Percentiles rank a stretch among this genome's conserved stretches.
phyloP scores from a whole-genome alignment of 1,140 invertebrate genomes.

The Ctenoplectra terminalis region DNA sequence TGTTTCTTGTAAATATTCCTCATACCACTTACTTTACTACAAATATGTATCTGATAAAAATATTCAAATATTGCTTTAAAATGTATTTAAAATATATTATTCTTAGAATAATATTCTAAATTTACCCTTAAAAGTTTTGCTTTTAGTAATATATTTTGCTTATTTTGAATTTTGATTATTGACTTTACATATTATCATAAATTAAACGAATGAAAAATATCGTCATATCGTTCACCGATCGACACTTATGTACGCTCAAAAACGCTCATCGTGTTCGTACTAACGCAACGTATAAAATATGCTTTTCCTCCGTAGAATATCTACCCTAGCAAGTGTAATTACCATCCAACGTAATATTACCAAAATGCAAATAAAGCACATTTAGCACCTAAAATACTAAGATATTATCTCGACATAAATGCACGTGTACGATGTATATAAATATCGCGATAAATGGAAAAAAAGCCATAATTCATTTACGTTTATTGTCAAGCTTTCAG shows the following conservation, averaged over 20 bases:
- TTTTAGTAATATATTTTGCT: background rate
- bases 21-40: conserved; percentile 68
- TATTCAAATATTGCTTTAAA: conserved; percentile 6
- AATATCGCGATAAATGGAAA: background rate
- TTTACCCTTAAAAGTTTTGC: background rate
- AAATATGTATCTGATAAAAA: background rate
- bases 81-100: background rate
- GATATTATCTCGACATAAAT: conserved; percentile 3
- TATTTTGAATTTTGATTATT: no score
- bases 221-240: no score
- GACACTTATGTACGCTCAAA: background rate
- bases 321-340: background rate
- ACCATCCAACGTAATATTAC: conserved; percentile 7
- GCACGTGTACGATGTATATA: background rate
- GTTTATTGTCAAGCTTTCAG: background rate
- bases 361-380: conserved; percentile 10
- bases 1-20: background rate
- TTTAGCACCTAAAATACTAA: conserved; percentile 3
- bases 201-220: no score
- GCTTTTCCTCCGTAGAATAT: background rate
- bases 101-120: background rate
- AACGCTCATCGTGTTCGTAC: background rate
- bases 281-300: background rate
- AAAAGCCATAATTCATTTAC: background rate
- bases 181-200: no score